A percentile compares a stretch with the other conserved stretches of the same genome.
These are phyloP conservation scores for Megaptera novaeangliae DNA, from an alignment of 2,113 vertebrate species.

Conservation along the genomic window DNA sequence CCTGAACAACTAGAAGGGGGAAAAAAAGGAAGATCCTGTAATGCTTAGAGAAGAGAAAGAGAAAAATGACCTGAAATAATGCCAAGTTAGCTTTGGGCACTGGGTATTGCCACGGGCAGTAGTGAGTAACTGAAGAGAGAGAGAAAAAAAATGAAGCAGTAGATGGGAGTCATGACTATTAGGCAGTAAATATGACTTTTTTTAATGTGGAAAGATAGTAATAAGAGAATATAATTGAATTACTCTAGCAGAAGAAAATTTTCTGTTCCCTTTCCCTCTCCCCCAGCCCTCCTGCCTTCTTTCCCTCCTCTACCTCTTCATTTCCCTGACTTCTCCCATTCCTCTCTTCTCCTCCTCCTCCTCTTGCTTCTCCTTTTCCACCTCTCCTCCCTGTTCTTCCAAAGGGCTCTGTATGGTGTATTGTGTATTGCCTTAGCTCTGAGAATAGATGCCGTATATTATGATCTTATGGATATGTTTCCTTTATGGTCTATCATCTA, in stretches of 20 bases:
- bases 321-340: fast-evolving
- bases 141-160: background rate
- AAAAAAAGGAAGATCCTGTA: background rate
- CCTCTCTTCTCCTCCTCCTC: background rate
- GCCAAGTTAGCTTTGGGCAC: background rate
- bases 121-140: background rate
- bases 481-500: background rate
- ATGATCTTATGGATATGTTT: background rate
- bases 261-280: background rate
- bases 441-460: background rate
- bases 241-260: background rate
- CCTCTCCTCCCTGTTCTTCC: fast-evolving
- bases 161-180: background rate
- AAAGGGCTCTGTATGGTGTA: background rate
- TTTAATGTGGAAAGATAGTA: background rate
- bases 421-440: background rate
- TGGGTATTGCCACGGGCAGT: background rate
- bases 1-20: background rate
- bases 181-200: background rate
- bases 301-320: fast-evolving
- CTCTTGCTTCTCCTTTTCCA: fast-evolving
- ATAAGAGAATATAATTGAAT: background rate
- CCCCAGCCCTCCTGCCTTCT: fast-evolving
- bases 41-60: background rate
- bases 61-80: background rate